These are phyloP conservation scores for Eonycteris spelaea DNA, from an alignment of 2,113 vertebrate genomes.

Conservation along the genomic window DNA sequence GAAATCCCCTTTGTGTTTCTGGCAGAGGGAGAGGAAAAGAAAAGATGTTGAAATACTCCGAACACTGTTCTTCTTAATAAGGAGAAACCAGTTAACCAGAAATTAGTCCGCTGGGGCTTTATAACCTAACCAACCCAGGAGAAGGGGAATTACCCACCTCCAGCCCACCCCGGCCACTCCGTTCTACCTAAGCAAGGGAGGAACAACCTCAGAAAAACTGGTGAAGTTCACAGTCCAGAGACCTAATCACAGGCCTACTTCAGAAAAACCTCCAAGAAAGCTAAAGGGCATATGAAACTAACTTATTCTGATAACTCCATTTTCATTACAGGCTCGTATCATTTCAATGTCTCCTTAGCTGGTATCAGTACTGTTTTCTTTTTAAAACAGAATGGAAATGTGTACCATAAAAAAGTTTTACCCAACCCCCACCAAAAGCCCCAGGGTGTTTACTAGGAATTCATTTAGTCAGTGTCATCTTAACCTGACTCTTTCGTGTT, in stretches of 20 bases:
- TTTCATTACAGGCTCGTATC: neutral
- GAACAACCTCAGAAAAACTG: neutral
- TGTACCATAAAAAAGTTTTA: neutral
- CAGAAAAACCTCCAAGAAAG: neutral
- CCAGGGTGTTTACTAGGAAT: neutral
- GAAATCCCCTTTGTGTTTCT: neutral
- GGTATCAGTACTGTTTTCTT: neutral
- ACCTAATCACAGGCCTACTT: neutral
- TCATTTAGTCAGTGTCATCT: neutral
- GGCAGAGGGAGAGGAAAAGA: neutral
- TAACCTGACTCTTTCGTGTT: neutral
- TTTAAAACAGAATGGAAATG: neutral
- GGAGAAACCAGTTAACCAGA: neutral
- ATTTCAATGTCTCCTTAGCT: neutral
- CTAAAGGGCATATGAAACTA: neutral
- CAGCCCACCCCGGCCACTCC: neutral
- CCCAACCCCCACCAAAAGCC: neutral
- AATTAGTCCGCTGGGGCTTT: neutral
- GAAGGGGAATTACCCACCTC: neutral
- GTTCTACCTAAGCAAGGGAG: neutral
- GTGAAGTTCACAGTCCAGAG: neutral
- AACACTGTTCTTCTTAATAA: neutral
- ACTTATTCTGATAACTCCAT: neutral
- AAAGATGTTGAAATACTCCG: neutral
- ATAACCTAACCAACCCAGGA: neutral